phyloP scores from a whole-genome alignment of 1,140 invertebrate genomes.

The Lepeophtheirus salmonis region DNA sequence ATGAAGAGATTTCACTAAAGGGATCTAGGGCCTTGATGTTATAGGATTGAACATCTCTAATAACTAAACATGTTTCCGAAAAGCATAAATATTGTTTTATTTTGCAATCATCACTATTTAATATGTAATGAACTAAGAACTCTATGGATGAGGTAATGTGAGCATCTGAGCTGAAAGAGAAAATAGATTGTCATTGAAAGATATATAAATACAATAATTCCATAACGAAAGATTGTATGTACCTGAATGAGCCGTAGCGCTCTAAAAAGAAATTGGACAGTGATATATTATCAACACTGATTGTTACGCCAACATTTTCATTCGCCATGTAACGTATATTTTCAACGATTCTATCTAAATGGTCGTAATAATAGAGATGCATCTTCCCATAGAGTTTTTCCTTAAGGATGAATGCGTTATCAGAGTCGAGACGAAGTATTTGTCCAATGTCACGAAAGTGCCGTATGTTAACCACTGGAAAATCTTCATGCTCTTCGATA shows the following conservation, averaged over 20 bases:
- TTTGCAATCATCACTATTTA: constrained; percentile 16
- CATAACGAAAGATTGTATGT: not conserved
- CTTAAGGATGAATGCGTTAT: not conserved
- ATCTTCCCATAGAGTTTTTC: not conserved
- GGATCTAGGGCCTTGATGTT: constrained; percentile 71
- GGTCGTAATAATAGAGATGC: not conserved
- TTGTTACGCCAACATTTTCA: not conserved
- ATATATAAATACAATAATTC: no score
- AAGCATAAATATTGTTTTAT: constrained; percentile 76
- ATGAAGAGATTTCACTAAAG: constrained; percentile 67
- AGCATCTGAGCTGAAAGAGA: constrained; percentile 49
- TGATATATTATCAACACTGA: not conserved
- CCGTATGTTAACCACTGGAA: not conserved
- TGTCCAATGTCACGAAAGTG: not conserved
- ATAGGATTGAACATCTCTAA: constrained; percentile 90
- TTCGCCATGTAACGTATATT: not conserved
- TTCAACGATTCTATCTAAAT: not conserved
- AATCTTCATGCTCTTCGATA: not conserved
- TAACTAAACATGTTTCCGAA: constrained; percentile 81
- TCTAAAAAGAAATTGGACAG: not conserved
- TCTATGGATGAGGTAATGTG: constrained; percentile 75
- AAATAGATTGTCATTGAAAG: constrained; percentile 9
- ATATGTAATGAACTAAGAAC: constrained; percentile 66
- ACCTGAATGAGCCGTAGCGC: not conserved
- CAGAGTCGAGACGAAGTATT: not conserved